phyloP scores from a whole-genome alignment of 2,888 invertebrate species.

The Steromphala cineraria region DNA sequence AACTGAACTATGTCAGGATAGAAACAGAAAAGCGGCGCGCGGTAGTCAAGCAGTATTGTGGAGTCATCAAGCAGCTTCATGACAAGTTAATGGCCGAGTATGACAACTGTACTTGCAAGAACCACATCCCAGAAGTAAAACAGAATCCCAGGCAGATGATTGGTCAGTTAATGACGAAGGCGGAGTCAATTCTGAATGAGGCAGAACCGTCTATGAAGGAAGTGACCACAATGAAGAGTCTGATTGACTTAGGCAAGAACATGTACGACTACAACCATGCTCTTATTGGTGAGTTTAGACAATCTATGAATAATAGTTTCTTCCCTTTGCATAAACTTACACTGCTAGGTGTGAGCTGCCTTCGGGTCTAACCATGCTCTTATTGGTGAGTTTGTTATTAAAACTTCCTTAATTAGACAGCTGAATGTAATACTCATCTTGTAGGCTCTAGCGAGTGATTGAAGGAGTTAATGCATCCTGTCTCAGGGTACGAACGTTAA shows the following conservation, averaged over 20 bases:
- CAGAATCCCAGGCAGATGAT: constrained; percentile 34
- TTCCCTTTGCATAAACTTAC: no score
- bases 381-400: no score
- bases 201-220: neutral
- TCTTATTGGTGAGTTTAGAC: neutral
- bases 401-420: no score
- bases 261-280: neutral
- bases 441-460: no score
- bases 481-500: no score
- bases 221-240: neutral
- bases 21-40: constrained; percentile 43
- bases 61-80: constrained; percentile 32
- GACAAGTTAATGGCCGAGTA: constrained; percentile 30
- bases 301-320: no score
- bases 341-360: no score
- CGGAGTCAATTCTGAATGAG: neutral
- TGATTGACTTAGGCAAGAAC: neutral
- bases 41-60: constrained; percentile 33
- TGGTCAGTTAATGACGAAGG: constrained; percentile 8
- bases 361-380: no score
- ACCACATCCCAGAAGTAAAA: constrained; percentile 40
- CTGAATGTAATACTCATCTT: no score
- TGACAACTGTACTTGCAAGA: constrained; percentile 35
- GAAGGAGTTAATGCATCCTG: no score
- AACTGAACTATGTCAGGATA: constrained; percentile 17